Evolutionary conservation across 2,113 vertebrate genomes (phyloP), one percentile per base, ranked within the genome.

Genomic region (Lampris megalopsis): DNA sequence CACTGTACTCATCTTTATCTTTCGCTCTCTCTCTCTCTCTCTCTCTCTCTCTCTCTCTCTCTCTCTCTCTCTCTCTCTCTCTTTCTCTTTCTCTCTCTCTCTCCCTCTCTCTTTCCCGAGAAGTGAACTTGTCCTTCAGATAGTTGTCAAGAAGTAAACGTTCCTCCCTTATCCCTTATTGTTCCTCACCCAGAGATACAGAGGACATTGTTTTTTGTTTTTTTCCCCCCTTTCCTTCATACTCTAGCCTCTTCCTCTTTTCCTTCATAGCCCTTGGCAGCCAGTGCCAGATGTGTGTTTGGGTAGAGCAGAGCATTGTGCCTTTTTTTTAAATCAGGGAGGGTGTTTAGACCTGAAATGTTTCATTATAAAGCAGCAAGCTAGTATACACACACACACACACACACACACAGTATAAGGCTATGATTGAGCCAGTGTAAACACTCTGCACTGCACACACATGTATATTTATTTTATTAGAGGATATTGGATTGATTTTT

Each of bases 291-390:
- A 74, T 72, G 62, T 67, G 73, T 73, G 73, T 85, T 82, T 71
- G 78, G 56, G 24, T 77, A 72, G 71, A 81, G 69, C 52, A 60
- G 36, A 59, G 63, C 75, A 78, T 83, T 90, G 80, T 89, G 82
- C 84, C 71, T 58, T 64, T 13, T 80, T 67, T 53, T 38, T 13
- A 68, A 71, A 24, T 71, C 69, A 77, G 76, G 70, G 74, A 84
- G 63, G 70, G 62, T 57, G 72, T 63, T 83, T 72, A 66, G 81
- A 60, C 37, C 56, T 78, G 75, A 80, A 47, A 52, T 47, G 9
- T 63, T 37, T 61, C 58, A 82, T 58, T 1, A 0, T 73, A 81
- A 79, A 52, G 13, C n/a, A 61, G 43, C 54, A 59, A 63, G 13
- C 37, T 47, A 38, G 1, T 50, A 45, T 2, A 8, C 11, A 43